Base-by-base conservation (phyloP, 2,113 vertebrate species). In the Manacus vitellinus region DNA sequence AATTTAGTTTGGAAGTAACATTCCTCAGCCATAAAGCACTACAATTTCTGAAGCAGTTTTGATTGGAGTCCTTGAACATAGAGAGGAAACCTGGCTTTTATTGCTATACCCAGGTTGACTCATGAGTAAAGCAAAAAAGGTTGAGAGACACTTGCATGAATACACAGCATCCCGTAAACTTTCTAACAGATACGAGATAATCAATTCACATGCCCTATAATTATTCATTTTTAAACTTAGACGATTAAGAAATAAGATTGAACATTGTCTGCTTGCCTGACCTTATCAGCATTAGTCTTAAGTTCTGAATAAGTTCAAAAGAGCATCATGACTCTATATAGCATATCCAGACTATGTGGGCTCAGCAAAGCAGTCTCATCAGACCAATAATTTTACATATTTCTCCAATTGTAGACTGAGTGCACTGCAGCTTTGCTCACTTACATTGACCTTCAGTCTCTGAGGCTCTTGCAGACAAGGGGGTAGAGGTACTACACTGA, bases 341-440 rank as follows among this genome's bases (percentile, higher is more conserved):
- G 55, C 1, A 0, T 41, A 24, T 15, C 33, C 19, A 44, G 43
- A 33, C 4, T 33, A 30, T 2, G 1, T 27, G 17, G 46, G 27
- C 16, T 67, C 52, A 47, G 30, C 27, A 63, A n/a, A 18, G 17
- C 28, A 71, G 5, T 49, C 14, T 66, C 39, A 75, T 79, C 24
- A 67, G 35, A 51, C 23, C 11, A 66, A 33, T 2, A 16, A 7
- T 66, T 88, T n/a, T 56, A 66, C 24, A 17, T 66, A 2, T 30
- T 67, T 37, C 58, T 85, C 20, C 72, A 14, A 31, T 8, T 43
- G 37, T 47, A 39, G 76, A 68, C 15, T 18, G 30, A 71, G 2
- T 8, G 3, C 0, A 0, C 6, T 31, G 20, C 27, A 59, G 52
- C 17, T 85, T 85, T 73, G n/a, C 7, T 58, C 8, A 15, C 13